Percentiles rank a stretch among this genome's conserved stretches.
Evolutionary conservation across 2,797 vertebrate genomes (phyloP).

Genomic region (Acipenser oxyrinchus): DNA sequence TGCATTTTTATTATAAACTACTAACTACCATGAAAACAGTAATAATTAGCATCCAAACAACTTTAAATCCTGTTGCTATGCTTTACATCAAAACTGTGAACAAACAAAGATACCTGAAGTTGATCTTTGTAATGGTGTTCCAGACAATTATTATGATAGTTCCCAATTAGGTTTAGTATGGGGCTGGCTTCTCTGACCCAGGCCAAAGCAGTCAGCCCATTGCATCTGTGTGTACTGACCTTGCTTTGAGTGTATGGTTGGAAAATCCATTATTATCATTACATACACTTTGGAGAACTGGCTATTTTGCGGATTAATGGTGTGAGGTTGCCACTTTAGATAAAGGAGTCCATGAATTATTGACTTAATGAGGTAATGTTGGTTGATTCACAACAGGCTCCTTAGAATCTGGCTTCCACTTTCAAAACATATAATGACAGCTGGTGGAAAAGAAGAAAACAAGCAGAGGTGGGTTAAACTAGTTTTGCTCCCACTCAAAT

Average conservation of each 20-base stretch:
- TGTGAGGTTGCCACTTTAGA: constrained; percentile 79
- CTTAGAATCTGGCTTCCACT: constrained; percentile 56
- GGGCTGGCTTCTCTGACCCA: constrained; percentile 58
- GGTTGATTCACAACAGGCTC: constrained; percentile 68
- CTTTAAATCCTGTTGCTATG: no score
- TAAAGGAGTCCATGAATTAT: constrained; percentile 89
- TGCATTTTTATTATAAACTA: no score
- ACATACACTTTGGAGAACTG: constrained; percentile 68
- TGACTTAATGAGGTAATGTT: constrained; percentile 89
- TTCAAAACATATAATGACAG: constrained; percentile 48
- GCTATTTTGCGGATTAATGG: constrained; percentile 71
- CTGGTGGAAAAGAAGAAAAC: constrained; percentile 23
- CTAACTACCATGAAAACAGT: no score
- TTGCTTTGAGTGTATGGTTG: constrained; percentile 66
- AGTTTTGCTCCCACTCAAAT: no score
- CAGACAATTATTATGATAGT: no score
- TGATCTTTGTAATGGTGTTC: no score
- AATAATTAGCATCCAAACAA: no score
- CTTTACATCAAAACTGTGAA: no score
- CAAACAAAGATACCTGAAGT: no score
- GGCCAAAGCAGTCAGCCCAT: constrained; percentile 55
- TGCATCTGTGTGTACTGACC: constrained; percentile 56
- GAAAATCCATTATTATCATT: constrained; percentile 77
- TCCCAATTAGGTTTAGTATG: constrained; percentile 1
- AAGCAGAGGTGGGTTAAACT: not conserved